Evolutionary conservation across 2,888 invertebrate genomes (phyloP).

Genomic region (Emmelina monodactyla): DNA sequence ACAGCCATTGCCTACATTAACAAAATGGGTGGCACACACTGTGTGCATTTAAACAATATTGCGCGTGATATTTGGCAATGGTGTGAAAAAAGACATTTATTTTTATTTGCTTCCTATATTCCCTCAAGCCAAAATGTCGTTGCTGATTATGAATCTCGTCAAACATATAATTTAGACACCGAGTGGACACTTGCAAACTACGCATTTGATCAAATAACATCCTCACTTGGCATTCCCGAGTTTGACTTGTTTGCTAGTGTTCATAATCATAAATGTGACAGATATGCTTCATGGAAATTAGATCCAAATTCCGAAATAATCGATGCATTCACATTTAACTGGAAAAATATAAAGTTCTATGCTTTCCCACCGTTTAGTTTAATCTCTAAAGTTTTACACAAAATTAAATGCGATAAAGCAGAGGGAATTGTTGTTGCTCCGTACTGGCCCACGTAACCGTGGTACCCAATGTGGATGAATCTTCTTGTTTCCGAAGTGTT

Average conservation of each 20-base stretch:
- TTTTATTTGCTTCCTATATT: not conserved
- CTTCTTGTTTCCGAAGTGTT: not conserved
- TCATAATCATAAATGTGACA: not conserved
- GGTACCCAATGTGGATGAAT: not conserved
- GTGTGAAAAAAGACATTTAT: not conserved
- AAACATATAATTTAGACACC: not conserved
- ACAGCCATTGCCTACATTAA: not conserved
- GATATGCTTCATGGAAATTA: constrained; percentile 2
- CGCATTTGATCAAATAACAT: not conserved
- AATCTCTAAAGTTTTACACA: not conserved
- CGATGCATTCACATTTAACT: constrained; percentile 1
- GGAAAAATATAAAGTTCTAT: constrained; percentile 1
- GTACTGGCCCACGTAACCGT: not conserved
- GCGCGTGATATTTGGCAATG: not conserved
- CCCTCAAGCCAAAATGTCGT: not conserved
- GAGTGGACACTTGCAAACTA: not conserved
- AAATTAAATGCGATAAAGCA: not conserved
- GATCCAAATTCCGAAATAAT: not conserved
- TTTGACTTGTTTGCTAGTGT: constrained; percentile 1
- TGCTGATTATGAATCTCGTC: not conserved
- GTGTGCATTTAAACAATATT: not conserved
- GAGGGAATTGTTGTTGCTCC: not conserved
- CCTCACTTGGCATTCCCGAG: not conserved
- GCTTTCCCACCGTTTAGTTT: not conserved
- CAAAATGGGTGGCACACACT: not conserved